Base-by-base conservation (phyloP, 1,140 invertebrate genomes). In the Calycopis cecrops region DNA sequence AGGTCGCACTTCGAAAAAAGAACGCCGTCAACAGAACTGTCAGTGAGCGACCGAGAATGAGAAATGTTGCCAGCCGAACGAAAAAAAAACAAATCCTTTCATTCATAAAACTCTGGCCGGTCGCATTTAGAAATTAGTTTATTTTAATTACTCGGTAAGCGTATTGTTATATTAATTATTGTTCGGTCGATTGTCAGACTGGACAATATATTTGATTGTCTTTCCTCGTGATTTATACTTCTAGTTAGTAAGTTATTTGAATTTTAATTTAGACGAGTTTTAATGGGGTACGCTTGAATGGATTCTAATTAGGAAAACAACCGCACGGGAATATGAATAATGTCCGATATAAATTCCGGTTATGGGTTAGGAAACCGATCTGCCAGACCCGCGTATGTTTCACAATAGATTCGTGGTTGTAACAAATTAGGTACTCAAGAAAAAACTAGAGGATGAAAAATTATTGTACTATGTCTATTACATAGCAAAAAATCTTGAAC, bases 171-270 rank as follows among this genome's bases (percentile, higher is more conserved):
- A 83, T 84, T 87, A 83, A 85, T 81, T 78, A 79, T 79, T 72
- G 59, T 63, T 49, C 58, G 55, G 62, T 53, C 60, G 67, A 65
- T 71, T 60, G 65, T 73, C 63, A 58, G 62, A 62, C 63, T 68
- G 72, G 83, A 85, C 79, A 82, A 84, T 85, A 82, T 85, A 87
- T 87, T 84, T 79, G 84, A 87, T 87, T 84, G 82, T 87, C 74
- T 85, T 76, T 75, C 71, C 61, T 59, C 49, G 59, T 85, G 84
- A 87, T 87, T 87, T 85, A 87, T 85, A 78, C 62, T 63, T 79
- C 80, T 87, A 87, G 81, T 87, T 87, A 87, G 81, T 85, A 83
- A 85, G 81, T 87, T 87, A 85, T 87, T 87, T 65, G 73, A 81
- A 71, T 87, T 87, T 87, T 87, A 87, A 85, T 87, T 84, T 87